Base-by-base conservation (phyloP, 2,113 vertebrate species). In the Etheostoma spectabile region DNA sequence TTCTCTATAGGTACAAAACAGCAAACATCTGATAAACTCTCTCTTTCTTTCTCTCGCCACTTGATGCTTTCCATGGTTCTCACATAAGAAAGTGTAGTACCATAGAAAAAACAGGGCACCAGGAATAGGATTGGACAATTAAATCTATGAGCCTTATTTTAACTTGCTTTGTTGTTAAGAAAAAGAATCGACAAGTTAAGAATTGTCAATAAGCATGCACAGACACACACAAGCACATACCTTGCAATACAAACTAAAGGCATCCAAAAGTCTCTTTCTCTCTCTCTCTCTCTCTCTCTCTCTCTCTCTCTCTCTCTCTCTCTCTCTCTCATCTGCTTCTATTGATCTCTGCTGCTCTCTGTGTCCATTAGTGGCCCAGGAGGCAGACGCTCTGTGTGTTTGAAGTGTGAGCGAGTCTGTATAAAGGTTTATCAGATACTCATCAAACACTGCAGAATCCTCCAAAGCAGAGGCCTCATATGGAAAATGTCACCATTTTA, bases 321-420 rank as follows among this genome's bases (percentile, higher is more conserved):
- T 55, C 48, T 52, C 30, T 14, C 35, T 18, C 49, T 45, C 67
- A 88, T 89, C 90, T 86, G 88, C 60, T 85, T 18, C 70, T 91
- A 95, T 95, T 92, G 94, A 95, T 95, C 89, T 77, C 80, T 89
- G 79, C 83, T 90, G 86, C 87, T 88, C 91, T 91, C 88, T 81
- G 80, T 89, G 91, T 95, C 93, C 94, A 95, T 95, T 95, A 95
- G 93, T 92, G 94, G 89, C 94, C 94, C 87, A 74, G 85, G 92
- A 94, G 92, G 93, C 93, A 94, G 94, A 94, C 91, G 60, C 79
- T 82, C 55, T 91, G 94, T 95, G 94, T 94, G 91, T 90, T 74
- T 78, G 69, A 80, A 88, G 86, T 79, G 84, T 87, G 80, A 76
- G 74, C 48, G 74, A 59, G 73, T 90, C 83, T 79, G 73, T 82